Percentiles rank a stretch among this genome's conserved stretches.
Conservation (phyloP, 2,888 invertebrate genomes). For the Morpho achilles region DNA sequence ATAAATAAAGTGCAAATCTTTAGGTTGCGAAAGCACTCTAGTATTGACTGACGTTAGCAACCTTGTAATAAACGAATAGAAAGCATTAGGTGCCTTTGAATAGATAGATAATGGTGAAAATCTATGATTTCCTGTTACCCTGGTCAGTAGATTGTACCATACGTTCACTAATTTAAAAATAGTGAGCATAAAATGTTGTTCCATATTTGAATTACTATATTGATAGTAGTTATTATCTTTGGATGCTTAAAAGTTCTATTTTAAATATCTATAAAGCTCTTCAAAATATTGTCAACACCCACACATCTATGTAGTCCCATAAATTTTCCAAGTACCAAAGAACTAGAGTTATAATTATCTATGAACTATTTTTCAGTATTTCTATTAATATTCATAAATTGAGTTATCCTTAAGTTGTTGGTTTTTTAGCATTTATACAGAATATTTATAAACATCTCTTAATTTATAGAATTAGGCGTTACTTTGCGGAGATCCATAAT, state of each 20-base stretch:
- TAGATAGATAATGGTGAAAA: conserved; percentile 60
- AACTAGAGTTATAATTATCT: too few relatives aligned
- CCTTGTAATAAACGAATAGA: conserved; percentile 68
- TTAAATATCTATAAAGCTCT: conserved; percentile 15
- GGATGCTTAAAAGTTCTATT: conserved; percentile 12
- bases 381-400: too few relatives aligned
- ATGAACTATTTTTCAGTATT: too few relatives aligned
- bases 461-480: too few relatives aligned
- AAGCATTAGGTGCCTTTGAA: conserved; percentile 59
- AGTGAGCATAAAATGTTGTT: not conserved
- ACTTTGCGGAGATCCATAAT: too few relatives aligned
- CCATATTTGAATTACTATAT: too few relatives aligned
- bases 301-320: conserved; percentile 22
- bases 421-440: too few relatives aligned
- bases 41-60: conserved; percentile 66
- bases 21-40: conserved; percentile 66
- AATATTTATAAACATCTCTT: too few relatives aligned
- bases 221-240: too few relatives aligned
- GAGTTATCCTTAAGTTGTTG: too few relatives aligned
- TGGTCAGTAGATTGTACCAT: conserved; percentile 21
- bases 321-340: conserved; percentile 8
- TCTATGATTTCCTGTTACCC: conserved; percentile 48
- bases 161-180: not conserved
- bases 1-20: conserved; percentile 57
- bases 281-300: conserved; percentile 31